These are phyloP conservation scores for Bombycilla garrulus DNA, from an alignment of 2,113 vertebrate genomes.

Conservation along the genomic window DNA sequence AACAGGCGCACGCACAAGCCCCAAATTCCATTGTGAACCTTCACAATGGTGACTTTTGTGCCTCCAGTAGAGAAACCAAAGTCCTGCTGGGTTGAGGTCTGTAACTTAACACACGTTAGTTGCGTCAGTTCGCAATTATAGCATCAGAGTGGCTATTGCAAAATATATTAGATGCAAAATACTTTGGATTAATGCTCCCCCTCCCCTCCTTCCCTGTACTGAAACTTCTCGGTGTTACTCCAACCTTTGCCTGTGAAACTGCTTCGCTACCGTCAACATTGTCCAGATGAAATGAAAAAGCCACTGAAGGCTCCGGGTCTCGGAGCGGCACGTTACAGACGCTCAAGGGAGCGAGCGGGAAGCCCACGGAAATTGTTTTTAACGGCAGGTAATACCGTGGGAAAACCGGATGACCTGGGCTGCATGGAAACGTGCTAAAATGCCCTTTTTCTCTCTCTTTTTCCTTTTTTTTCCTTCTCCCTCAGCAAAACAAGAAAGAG, in stretches of 20 bases:
- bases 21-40: neutral
- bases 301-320: neutral
- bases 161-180: neutral
- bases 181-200: neutral
- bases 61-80: neutral
- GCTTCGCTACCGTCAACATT: neutral
- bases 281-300: neutral
- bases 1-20: no score
- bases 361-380: slow-evolving; percentile 17
- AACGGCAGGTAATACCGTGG: slow-evolving; percentile 46
- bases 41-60: slow-evolving; percentile 56
- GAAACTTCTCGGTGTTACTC: slow-evolving; percentile 1
- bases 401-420: slow-evolving; percentile 49
- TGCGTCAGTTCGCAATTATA: neutral
- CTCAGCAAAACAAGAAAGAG: neutral
- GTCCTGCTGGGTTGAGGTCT: neutral
- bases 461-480: neutral
- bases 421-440: slow-evolving; percentile 16
- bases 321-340: neutral
- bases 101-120: slow-evolving; percentile 13
- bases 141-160: slow-evolving; percentile 13
- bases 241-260: neutral
- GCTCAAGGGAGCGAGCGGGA: neutral
- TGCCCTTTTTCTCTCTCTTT: neutral
- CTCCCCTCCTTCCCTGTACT: neutral